Percentiles rank a stretch among this genome's conserved stretches.
These are phyloP conservation scores for Macrotus californicus DNA, from an alignment of 2,113 vertebrate genomes.

Conservation along the genomic window DNA sequence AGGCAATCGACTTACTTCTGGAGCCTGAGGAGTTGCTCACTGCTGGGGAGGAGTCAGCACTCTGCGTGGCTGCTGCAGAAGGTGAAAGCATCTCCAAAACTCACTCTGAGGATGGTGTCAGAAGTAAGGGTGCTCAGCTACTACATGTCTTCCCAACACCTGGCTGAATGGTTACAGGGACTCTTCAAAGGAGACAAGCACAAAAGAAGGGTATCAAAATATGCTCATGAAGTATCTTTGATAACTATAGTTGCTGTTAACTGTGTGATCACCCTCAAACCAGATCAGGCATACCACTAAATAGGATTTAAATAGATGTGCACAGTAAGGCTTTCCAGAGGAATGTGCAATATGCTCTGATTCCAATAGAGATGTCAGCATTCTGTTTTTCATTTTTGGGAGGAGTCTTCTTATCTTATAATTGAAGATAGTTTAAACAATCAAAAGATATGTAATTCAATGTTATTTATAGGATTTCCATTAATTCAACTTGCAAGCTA, in stretches of 20 bases:
- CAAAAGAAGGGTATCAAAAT: slow-evolving; percentile 42
- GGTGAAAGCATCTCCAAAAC: slow-evolving; percentile 65
- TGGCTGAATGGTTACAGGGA: slow-evolving; percentile 42
- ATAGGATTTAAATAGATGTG: slow-evolving; percentile 24
- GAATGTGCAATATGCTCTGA: background rate
- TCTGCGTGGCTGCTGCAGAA: slow-evolving; percentile 59
- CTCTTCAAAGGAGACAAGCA: slow-evolving; percentile 64
- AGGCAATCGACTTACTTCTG: slow-evolving; percentile 65
- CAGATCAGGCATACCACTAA: background rate
- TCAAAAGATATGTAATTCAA: background rate
- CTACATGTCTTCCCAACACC: slow-evolving; percentile 54
- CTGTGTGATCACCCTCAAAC: background rate
- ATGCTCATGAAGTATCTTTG: background rate
- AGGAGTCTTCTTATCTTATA: background rate
- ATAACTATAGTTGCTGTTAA: background rate
- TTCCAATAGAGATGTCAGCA: background rate
- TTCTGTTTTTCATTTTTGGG: background rate
- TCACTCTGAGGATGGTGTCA: slow-evolving; percentile 33
- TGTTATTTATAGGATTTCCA: background rate
- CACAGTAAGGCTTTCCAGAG: background rate
- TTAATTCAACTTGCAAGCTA: background rate
- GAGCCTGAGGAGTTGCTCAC: slow-evolving; percentile 64
- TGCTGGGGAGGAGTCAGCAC: slow-evolving; percentile 51
- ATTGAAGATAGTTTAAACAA: background rate
- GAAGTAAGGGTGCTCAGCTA: slow-evolving; percentile 23